phyloP scores from a whole-genome alignment of 2,888 invertebrate genomes.

The Onthophagus sagittarius region DNA sequence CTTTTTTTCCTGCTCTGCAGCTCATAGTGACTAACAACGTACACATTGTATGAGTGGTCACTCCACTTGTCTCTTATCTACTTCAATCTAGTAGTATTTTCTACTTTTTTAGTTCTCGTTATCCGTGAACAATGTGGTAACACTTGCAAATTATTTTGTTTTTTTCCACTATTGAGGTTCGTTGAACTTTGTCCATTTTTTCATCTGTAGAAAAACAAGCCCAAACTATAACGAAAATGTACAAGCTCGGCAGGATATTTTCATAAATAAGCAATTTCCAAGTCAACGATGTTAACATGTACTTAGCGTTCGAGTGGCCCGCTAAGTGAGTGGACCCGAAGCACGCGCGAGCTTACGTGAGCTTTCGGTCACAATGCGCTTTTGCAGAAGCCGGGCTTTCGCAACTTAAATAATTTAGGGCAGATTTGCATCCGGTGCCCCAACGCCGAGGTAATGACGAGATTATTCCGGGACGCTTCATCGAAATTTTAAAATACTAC shows the following conservation, averaged over 20 bases:
- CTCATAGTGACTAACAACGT: not conserved
- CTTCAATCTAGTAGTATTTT: not conserved
- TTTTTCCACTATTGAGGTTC: not conserved
- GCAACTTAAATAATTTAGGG: not conserved
- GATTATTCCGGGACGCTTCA: not conserved
- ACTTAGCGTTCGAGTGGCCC: not conserved
- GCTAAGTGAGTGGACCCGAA: not conserved
- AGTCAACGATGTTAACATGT: not conserved
- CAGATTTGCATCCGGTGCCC: not conserved
- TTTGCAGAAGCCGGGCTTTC: not conserved
- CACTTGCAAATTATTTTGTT: not conserved
- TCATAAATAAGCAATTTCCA: not conserved
- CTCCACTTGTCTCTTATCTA: not conserved
- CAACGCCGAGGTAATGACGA: not conserved
- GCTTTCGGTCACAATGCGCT: not conserved
- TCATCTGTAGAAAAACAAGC: not conserved
- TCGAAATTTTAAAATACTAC: not conserved
- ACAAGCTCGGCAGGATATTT: not conserved
- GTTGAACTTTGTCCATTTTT: not conserved
- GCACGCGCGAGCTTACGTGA: not conserved
- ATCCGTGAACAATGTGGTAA: not conserved
- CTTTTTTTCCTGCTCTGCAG: not conserved
- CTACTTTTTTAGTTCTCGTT: not conserved
- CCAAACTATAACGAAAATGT: not conserved
- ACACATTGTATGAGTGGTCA: not conserved